Evolutionary conservation across 2,797 vertebrate genomes (phyloP).

Genomic region (Lacerta bilineata): DNA sequence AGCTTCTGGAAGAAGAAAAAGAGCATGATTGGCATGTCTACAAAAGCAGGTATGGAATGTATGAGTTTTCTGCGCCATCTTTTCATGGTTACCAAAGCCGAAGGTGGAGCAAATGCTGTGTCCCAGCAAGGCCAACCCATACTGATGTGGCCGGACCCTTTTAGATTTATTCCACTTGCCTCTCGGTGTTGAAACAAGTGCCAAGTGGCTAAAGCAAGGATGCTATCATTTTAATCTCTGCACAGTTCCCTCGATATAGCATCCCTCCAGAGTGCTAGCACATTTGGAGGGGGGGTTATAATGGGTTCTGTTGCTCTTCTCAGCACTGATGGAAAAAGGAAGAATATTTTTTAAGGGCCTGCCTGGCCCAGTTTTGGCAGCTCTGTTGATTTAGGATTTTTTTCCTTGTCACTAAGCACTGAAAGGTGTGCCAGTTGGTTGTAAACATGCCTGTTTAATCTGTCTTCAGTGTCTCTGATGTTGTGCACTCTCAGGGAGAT

Average conservation of each 20-base stretch:
- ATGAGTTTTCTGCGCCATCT: too few species aligned
- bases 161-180: neutral
- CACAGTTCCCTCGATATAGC: neutral
- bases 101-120: neutral
- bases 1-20: conserved; percentile 94
- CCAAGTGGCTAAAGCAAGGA: neutral
- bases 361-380: too few species aligned
- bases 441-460: neutral
- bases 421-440: neutral
- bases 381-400: neutral
- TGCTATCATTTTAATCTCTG: neutral
- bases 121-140: neutral
- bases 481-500: neutral
- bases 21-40: conserved; percentile 93
- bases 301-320: neutral
- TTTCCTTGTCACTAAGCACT: neutral
- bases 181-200: neutral
- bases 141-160: neutral
- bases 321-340: neutral
- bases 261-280: neutral
- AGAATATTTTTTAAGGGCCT: neutral
- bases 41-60: conserved; percentile 86
- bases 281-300: neutral
- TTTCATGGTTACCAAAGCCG: neutral
- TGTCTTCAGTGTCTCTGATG: neutral